phyloP scores from a whole-genome alignment of 2,113 vertebrate genomes.

The Chaenocephalus aceratus region DNA sequence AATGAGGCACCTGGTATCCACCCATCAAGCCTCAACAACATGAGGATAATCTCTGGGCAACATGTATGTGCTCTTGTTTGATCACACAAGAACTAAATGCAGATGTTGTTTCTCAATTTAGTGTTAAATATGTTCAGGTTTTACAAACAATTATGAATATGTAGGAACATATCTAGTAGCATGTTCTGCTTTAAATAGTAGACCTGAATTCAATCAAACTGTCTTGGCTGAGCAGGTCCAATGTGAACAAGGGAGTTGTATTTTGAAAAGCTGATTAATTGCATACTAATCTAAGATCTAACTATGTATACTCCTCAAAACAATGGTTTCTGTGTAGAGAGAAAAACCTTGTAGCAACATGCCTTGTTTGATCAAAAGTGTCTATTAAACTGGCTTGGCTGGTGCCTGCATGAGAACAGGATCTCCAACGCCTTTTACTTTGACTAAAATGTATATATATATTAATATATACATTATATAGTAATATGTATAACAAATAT shows the following conservation, averaged over 20 bases:
- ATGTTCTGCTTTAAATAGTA: not conserved
- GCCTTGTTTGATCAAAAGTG: not conserved
- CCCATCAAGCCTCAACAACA: slow-evolving; percentile 10
- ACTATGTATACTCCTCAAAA: not conserved
- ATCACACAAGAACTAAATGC: not conserved
- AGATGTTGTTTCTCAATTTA: not conserved
- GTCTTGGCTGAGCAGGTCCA: not conserved
- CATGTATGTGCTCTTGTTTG: not conserved
- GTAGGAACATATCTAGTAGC: no score
- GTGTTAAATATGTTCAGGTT: not conserved
- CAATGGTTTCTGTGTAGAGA: not conserved
- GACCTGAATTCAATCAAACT: not conserved
- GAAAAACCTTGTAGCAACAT: slow-evolving; percentile 6
- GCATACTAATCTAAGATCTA: not conserved
- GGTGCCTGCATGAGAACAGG: not conserved
- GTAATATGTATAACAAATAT: no score
- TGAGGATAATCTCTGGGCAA: not conserved
- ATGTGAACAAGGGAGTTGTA: not conserved
- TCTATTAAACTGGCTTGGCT: not conserved
- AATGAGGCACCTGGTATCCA: slow-evolving; percentile 1
- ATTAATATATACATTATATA: no score
- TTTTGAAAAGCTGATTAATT: not conserved
- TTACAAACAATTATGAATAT: not conserved
- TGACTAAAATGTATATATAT: no score
- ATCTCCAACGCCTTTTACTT: no score